Percentiles rank a stretch among this genome's conserved stretches.
These are phyloP conservation scores for Latrodectus geometricus DNA, from an alignment of 1,140 invertebrate genomes.

Conservation along the genomic window DNA sequence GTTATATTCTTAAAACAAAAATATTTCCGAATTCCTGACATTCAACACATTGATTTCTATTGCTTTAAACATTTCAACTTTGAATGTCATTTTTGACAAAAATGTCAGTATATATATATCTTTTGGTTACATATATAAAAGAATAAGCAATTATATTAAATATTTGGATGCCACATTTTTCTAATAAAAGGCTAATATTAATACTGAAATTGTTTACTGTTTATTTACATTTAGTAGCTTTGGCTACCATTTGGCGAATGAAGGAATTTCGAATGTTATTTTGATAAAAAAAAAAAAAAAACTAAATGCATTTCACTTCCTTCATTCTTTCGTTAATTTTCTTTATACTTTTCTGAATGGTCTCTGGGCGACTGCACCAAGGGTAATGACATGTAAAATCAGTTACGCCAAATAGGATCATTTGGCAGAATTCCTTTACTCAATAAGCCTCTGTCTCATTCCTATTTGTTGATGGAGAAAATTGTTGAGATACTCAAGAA, in stretches of 20 bases:
- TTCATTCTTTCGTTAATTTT: conserved; percentile 5
- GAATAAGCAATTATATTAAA: too few relatives aligned
- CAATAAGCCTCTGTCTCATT: background rate
- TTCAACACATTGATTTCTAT: too few relatives aligned
- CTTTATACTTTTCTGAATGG: conserved; percentile 18
- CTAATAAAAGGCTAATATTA: too few relatives aligned
- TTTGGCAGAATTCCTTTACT: background rate
- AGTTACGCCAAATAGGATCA: conserved; percentile 1
- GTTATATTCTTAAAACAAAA: too few relatives aligned
- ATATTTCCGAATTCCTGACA: too few relatives aligned
- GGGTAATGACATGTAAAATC: conserved; percentile 37
- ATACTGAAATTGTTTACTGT: background rate
- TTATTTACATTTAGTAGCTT: conserved; percentile 9
- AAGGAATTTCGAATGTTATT: background rate
- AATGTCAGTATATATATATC: too few relatives aligned
- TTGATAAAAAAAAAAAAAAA: conserved; percentile 4
- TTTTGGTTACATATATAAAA: too few relatives aligned
- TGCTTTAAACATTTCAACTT: too few relatives aligned
- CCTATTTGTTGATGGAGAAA: background rate
- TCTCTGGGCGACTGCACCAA: conserved; percentile 12
- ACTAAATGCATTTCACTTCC: background rate
- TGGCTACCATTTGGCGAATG: background rate
- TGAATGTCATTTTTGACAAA: too few relatives aligned
- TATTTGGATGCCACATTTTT: too few relatives aligned
- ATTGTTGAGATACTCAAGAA: background rate